Evolutionary conservation across 2,113 vertebrate species (phyloP), one percentile per base, ranked within the genome.

Genomic region (Orientallactaga bullata): DNA sequence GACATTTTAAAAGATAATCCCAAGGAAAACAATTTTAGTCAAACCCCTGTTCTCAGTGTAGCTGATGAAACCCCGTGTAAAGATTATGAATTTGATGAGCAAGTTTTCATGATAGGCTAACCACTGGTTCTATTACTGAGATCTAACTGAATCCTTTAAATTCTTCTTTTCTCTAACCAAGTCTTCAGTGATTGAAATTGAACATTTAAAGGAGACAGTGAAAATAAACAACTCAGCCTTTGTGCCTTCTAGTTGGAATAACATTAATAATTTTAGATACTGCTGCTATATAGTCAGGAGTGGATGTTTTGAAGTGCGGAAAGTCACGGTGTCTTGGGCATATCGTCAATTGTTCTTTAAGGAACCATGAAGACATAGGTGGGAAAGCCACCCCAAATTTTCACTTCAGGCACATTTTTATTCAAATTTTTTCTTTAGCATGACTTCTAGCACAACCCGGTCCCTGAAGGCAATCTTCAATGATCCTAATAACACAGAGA

Each of bases 201-300:
- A 79, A 87, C 76, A 85, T 90, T 20, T 58, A 91, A 97, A n/a
- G 28, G 94, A 90, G 13, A 76, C 17, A 65, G 61, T 93, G n/a
- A 60, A 93, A 95, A 88, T 68, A 90, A 71, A 86, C 72, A 84
- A 28, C 7, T 72, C 58, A 78, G 23, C 2, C n/a, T 60, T 85
- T 82, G 16, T 21, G 76, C 82, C 74, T 95, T 15, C 23, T 24
- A 88, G 35, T 26, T 76, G 65, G 8, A 88, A 68, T 39, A 89
- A 85, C 7, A 87, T 24, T 23, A 77, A 88, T 89, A 78, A 82
- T 78, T 74, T 89, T 84, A 90, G 91, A 83, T 60, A 82, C 28
- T 51, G 21, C 5, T 91, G 87, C 13, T 69, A 81, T 35, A 89
- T 39, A 85, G 85, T 89, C 88, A 85, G 37, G n/a, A 94, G 13